These are phyloP conservation scores for Pycnonotus jocosus DNA, from an alignment of 2,113 vertebrate genomes.

Conservation along the genomic window DNA sequence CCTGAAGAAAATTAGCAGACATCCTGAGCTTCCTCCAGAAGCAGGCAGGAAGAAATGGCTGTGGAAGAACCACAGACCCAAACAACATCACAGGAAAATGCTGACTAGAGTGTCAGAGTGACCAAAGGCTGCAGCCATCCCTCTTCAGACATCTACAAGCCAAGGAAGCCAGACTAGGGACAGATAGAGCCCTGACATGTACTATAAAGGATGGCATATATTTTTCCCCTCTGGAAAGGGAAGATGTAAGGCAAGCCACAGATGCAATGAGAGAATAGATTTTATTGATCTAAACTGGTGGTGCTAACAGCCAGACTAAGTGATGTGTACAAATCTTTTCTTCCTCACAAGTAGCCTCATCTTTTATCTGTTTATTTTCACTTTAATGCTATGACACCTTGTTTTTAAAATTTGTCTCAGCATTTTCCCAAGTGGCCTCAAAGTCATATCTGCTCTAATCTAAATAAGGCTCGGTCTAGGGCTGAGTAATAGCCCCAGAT, in stretches of 20 bases:
- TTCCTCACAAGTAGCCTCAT: not conserved
- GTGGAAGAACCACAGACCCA: not conserved
- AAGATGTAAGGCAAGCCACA: slow-evolving; percentile 2
- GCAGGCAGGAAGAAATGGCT: not conserved
- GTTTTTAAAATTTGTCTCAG: not conserved
- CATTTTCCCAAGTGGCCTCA: not conserved
- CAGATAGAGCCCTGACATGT: not conserved
- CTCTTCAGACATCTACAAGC: not conserved
- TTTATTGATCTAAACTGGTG: slow-evolving; percentile 45
- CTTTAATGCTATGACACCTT: not conserved
- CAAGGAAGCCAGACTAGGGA: not conserved
- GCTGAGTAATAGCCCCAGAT: not conserved
- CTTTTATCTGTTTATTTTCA: slow-evolving; percentile 14
- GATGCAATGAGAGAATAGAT: slow-evolving; percentile 45
- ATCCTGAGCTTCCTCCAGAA: not conserved
- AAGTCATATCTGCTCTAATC: not conserved
- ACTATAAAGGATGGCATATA: not conserved
- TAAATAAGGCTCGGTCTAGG: not conserved
- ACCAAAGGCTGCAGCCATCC: not conserved
- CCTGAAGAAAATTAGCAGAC: not conserved
- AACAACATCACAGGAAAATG: fast-evolving
- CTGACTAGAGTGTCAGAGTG: not conserved
- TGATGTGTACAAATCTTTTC: slow-evolving; percentile 40
- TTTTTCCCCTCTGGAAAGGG: slow-evolving; percentile 1
- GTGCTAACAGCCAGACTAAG: slow-evolving; percentile 29